Conservation (phyloP, 2,888 invertebrate genomes). For the Trichogramma dendrolimi region DNA sequence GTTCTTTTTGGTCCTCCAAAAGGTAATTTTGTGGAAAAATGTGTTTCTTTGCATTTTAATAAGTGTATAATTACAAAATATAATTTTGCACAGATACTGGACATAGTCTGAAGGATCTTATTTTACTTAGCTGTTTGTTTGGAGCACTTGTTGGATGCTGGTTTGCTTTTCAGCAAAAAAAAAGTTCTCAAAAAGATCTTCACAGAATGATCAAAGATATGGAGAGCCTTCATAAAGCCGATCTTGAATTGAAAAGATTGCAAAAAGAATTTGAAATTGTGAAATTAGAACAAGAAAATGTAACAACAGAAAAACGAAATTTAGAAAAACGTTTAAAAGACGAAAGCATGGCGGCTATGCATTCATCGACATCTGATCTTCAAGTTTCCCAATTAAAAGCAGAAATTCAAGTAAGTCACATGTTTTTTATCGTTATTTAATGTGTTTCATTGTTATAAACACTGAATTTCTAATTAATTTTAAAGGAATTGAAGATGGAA, state of each 20-base stretch:
- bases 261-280: constrained; percentile 80
- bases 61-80: constrained; percentile 1
- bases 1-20: constrained; percentile 97
- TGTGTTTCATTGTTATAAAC: background rate
- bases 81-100: constrained; percentile 61
- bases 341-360: constrained; percentile 66
- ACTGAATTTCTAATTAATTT: constrained; percentile 20
- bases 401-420: constrained; percentile 68
- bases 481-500: constrained; percentile 72
- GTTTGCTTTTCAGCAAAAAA: constrained; percentile 88
- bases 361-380: constrained; percentile 74
- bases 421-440: background rate
- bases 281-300: constrained; percentile 77
- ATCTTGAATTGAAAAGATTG: constrained; percentile 79
- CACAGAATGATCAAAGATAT: constrained; percentile 90
- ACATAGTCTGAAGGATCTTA: constrained; percentile 83
- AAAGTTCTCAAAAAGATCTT: constrained; percentile 79
- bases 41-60: background rate
- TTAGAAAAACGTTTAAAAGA: constrained; percentile 71
- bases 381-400: constrained; percentile 77
- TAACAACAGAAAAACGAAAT: constrained; percentile 75
- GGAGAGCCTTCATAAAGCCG: constrained; percentile 86
- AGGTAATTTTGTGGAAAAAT: constrained; percentile 59
- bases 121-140: constrained; percentile 76
- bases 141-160: constrained; percentile 84